Evolutionary conservation across 2,797 vertebrate species (phyloP).

Genomic region (Carapus acus): DNA sequence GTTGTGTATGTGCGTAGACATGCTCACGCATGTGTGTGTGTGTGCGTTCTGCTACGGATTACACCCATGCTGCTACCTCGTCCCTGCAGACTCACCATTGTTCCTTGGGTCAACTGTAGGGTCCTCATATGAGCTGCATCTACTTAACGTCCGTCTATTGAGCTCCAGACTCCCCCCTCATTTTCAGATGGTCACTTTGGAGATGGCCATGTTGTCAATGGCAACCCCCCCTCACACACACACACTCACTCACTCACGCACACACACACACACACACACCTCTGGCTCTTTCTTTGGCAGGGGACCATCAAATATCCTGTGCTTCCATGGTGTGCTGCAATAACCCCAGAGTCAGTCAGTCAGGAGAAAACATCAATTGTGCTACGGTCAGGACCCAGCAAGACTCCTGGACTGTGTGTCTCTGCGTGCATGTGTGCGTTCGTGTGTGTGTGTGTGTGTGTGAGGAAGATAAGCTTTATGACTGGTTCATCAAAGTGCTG

Average conservation of each 20-base stretch:
- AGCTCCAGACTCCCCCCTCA: slow-evolving; percentile 46
- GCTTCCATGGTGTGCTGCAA: slow-evolving; percentile 61
- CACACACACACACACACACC: slow-evolving; percentile 23
- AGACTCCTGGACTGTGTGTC: slow-evolving; percentile 31
- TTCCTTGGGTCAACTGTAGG: slow-evolving; percentile 38
- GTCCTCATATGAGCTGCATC: slow-evolving; percentile 27
- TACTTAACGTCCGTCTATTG: slow-evolving; percentile 43
- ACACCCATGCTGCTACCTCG: slow-evolving; percentile 28
- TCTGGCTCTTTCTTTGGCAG: slow-evolving; percentile 50
- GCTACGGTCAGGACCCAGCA: slow-evolving; percentile 38
- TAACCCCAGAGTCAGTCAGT: slow-evolving; percentile 54
- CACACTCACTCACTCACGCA: no score
- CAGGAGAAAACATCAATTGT: slow-evolving; percentile 52
- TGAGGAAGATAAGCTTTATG: slow-evolving; percentile 59
- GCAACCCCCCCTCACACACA: slow-evolving; percentile 46
- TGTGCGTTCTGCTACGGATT: slow-evolving; percentile 31
- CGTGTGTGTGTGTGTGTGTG: slow-evolving; percentile 10
- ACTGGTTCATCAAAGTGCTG: slow-evolving; percentile 57
- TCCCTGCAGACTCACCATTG: slow-evolving; percentile 45
- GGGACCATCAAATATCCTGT: slow-evolving; percentile 64
- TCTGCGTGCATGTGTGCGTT: slow-evolving; percentile 15
- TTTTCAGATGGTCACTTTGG: slow-evolving; percentile 58
- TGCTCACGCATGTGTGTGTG: no score
- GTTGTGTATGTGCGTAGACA: not conserved
- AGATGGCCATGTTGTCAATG: slow-evolving; percentile 57